Evolutionary conservation across 2,888 invertebrate genomes (phyloP), one percentile per base, ranked within the genome.

Genomic region (Oscheius sp.): DNA sequence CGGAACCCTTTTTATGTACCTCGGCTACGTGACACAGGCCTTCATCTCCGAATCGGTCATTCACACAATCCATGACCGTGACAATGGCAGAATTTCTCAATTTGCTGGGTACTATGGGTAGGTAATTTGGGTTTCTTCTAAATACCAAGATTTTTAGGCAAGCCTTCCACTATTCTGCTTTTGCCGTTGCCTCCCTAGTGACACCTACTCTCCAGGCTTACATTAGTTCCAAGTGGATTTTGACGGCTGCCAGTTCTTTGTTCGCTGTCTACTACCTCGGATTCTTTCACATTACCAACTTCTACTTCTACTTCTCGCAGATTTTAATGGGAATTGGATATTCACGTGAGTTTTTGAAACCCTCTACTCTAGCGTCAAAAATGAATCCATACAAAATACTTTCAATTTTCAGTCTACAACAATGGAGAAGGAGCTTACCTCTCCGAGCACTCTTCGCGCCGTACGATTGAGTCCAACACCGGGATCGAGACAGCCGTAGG

Each of bases 401-500:
- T 21, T 21, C 21, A 21, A 21, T 9, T 55, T 66, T 57, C 51
- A 80, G 80, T 80, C 57, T 81, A 79, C 71, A 81, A 81, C 78
- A 79, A 79, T 62, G 81, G 81, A 51, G 81, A 81, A 50, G 81
- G 81, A 11, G 77, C 77, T 32, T 81, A 81, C 57, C 62, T 81
- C 1, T 81, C 81, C 1, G 81, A 81, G 70, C 81, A 81, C 66
- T 81, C 81, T 9, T 79, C 79, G 42, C 66, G 81, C 9, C 50
- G 81, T 55, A 81, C 81, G n/a, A 79, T 81, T 62, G 79, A 79
- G 59, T 81, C 81, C 13, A 81, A 81, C 70, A 79, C 81, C 42
- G 81, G 79, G 57, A 78, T 81, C 48, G 81, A 81, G 66, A 81
- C 81, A 3, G 81, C 79, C 42, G 77, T 81, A 62, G 79, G 81